Evolutionary conservation across 2,888 invertebrate genomes (phyloP).

Genomic region (Macrosiphum euphorbiae): DNA sequence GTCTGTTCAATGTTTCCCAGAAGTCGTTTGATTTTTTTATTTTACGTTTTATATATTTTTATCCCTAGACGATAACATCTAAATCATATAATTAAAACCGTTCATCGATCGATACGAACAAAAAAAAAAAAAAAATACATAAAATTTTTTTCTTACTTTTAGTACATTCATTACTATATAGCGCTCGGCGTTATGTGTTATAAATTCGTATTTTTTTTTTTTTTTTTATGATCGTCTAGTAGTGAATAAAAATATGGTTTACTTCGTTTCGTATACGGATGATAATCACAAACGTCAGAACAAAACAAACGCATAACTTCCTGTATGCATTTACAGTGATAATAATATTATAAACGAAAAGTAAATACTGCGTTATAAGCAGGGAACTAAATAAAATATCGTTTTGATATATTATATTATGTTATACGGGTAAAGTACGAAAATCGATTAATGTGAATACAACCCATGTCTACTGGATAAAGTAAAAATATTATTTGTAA

Average conservation of each 20-base stretch:
- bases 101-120: background rate
- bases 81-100: conserved; percentile 44
- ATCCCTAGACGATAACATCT: conserved; percentile 35
- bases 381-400: background rate
- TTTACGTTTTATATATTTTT: conserved; percentile 46
- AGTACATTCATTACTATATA: conserved; percentile 12
- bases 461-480: too few species aligned
- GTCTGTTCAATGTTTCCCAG: conserved; percentile 39
- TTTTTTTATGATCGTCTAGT: background rate
- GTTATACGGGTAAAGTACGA: too few species aligned
- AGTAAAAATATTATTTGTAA: too few species aligned
- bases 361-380: background rate
- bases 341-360: background rate
- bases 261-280: too few species aligned
- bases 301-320: conserved; percentile 10
- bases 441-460: too few species aligned
- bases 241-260: background rate
- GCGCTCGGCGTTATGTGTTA: background rate
- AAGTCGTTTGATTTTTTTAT: conserved; percentile 39
- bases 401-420: background rate
- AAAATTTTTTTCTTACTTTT: conserved; percentile 24
- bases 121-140: conserved; percentile 40
- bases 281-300: background rate
- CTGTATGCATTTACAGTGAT: too few species aligned
- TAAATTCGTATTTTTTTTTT: conserved; percentile 41